Evolutionary conservation across 2,888 invertebrate species (phyloP).

Genomic region (Nomada fabriciana): DNA sequence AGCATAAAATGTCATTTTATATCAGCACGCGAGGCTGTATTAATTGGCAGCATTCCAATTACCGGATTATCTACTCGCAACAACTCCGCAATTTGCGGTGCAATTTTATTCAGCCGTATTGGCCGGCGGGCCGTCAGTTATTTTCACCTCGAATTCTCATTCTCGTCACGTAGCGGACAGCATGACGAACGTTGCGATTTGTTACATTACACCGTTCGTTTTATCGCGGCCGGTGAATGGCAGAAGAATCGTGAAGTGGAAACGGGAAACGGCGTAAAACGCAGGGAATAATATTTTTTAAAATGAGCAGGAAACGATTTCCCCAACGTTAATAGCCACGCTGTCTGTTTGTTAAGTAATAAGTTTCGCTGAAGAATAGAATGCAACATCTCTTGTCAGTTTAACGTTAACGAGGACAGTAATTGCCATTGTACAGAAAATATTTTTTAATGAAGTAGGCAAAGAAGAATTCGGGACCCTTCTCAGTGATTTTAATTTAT

Average conservation of each 20-base stretch:
- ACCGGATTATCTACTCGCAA: constrained; percentile 57
- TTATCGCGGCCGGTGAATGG: constrained; percentile 38
- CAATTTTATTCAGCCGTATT: constrained; percentile 56
- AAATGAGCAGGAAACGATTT: constrained; percentile 24
- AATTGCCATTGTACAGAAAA: neutral
- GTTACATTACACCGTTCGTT: constrained; percentile 48
- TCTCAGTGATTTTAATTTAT: no score
- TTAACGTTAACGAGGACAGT: neutral
- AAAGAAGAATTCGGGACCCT: no score
- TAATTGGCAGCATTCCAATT: constrained; percentile 61
- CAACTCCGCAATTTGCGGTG: constrained; percentile 50
- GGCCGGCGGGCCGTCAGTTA: constrained; percentile 45
- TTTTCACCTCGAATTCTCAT: constrained; percentile 56
- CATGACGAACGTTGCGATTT: constrained; percentile 58
- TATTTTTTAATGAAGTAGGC: neutral
- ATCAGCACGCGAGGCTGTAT: constrained; percentile 21
- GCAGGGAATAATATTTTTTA: constrained; percentile 28
- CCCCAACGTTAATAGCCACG: neutral
- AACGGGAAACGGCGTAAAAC: constrained; percentile 1
- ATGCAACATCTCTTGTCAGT: neutral
- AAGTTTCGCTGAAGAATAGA: neutral
- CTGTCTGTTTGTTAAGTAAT: constrained; percentile 5
- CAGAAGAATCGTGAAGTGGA: constrained; percentile 34
- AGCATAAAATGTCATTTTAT: constrained; percentile 13
- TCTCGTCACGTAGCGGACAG: constrained; percentile 58